These are phyloP conservation scores for Enteromius treurensis DNA, from an alignment of 2,797 vertebrate genomes.

Conservation along the genomic window DNA sequence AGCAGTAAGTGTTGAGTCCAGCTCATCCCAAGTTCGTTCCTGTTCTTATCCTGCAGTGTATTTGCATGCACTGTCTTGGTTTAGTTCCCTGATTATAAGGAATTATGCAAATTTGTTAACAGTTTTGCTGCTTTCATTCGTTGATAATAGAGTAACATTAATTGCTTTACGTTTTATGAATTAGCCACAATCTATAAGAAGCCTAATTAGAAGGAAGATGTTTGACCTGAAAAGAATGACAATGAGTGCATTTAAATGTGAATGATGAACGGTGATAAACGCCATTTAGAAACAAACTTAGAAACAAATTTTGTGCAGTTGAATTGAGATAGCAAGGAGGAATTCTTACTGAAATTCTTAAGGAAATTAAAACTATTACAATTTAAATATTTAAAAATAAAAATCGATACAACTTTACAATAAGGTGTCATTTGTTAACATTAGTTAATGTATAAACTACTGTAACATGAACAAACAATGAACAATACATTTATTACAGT, in stretches of 20 bases:
- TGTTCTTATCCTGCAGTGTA: not conserved
- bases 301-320: not conserved
- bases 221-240: conserved; percentile 7
- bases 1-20: conserved; percentile 1
- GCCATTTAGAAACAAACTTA: not conserved
- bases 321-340: not conserved
- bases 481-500: no score
- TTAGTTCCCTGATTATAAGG: not conserved
- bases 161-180: not conserved
- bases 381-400: no score
- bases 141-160: not conserved
- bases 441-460: no score
- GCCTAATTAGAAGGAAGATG: not conserved
- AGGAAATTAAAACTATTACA: no score
- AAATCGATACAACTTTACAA: no score
- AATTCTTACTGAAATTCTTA: not conserved
- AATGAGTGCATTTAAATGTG: not conserved
- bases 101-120: not conserved
- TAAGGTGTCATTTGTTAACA: no score
- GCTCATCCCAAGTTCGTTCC: not conserved
- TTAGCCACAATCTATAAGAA: not conserved
- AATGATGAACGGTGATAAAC: not conserved
- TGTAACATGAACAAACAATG: no score
- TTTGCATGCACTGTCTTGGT: conserved; percentile 4
- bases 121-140: not conserved